A percentile compares a stretch with the other conserved stretches of the same genome.
Evolutionary conservation across 2,113 vertebrate species (phyloP).

Genomic region (Hippocampus mohnikei): DNA sequence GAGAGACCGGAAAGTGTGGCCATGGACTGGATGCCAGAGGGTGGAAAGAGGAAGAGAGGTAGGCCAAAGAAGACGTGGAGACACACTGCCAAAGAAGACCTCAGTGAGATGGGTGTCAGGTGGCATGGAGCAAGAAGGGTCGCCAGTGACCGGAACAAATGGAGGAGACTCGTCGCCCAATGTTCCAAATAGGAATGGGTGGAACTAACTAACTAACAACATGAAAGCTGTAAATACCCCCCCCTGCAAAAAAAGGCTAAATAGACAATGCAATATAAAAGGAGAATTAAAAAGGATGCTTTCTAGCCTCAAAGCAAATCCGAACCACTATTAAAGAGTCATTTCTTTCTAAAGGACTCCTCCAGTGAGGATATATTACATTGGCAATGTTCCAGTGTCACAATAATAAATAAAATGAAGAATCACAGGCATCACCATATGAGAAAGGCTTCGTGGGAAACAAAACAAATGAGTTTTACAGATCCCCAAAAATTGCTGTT

Average conservation of each 20-base stretch:
- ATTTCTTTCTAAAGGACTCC: conserved; percentile 21
- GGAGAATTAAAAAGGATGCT: conserved; percentile 13
- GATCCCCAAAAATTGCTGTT: neutral
- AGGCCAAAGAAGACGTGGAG: too few relatives aligned
- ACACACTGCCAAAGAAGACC: too few relatives aligned
- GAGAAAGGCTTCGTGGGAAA: neutral
- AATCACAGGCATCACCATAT: neutral
- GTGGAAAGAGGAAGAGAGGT: too few relatives aligned
- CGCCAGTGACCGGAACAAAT: too few relatives aligned
- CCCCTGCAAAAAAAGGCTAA: neutral
- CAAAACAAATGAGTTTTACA: neutral
- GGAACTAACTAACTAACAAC: too few relatives aligned
- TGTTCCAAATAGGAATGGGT: too few relatives aligned
- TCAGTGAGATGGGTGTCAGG: too few relatives aligned
- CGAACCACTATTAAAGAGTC: conserved; percentile 9
- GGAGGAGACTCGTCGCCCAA: too few relatives aligned
- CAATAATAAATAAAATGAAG: conserved; percentile 12
- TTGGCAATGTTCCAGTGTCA: conserved; percentile 11
- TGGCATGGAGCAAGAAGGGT: too few relatives aligned
- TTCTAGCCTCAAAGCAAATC: conserved; percentile 20
- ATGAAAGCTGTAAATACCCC: neutral
- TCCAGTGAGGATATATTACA: conserved; percentile 20
- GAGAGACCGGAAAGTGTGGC: too few relatives aligned
- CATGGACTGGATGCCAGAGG: too few relatives aligned
- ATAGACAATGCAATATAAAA: neutral